A percentile compares a stretch with the other conserved stretches of the same genome.
Evolutionary conservation across 53 echinoderm and acorn worm species (phyloP).

Genomic region (Glandiceps talaboti): DNA sequence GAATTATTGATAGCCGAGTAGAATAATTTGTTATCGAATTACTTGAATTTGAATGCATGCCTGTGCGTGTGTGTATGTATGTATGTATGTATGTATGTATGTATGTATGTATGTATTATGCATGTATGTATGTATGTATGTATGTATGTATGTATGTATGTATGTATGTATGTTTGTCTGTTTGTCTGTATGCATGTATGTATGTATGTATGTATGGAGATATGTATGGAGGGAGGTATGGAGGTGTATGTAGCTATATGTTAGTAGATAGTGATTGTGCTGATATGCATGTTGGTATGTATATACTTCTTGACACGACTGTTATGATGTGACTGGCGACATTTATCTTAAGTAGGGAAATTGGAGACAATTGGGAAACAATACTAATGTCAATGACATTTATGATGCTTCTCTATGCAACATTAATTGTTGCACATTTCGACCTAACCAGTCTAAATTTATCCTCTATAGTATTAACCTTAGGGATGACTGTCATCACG

Average conservation of each 20-base stretch:
- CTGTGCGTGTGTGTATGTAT: constrained; percentile 7
- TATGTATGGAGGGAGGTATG: constrained; percentile 2
- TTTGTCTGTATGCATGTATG: constrained; percentile 4
- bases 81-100: constrained; percentile 12
- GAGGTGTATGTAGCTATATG: neutral
- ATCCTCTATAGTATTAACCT: too few relatives aligned
- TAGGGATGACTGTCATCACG: too few relatives aligned
- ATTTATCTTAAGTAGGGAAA: too few relatives aligned
- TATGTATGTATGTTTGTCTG: constrained; percentile 15
- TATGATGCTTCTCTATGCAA: too few relatives aligned
- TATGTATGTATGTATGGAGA: constrained; percentile 9
- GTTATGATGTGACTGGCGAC: too few relatives aligned
- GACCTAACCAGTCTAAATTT: too few relatives aligned
- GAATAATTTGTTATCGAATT: too few relatives aligned
- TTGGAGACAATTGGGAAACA: too few relatives aligned
- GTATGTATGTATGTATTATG: constrained; percentile 8
- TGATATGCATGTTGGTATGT: neutral
- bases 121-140: constrained; percentile 5
- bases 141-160: constrained; percentile 10
- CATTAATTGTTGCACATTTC: too few relatives aligned
- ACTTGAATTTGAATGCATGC: constrained; percentile 13
- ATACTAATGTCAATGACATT: too few relatives aligned
- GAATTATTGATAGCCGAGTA: too few relatives aligned
- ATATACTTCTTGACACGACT: too few relatives aligned
- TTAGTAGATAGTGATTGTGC: neutral